phyloP scores from a whole-genome alignment of 2,113 vertebrate species.

The Numida meleagris region DNA sequence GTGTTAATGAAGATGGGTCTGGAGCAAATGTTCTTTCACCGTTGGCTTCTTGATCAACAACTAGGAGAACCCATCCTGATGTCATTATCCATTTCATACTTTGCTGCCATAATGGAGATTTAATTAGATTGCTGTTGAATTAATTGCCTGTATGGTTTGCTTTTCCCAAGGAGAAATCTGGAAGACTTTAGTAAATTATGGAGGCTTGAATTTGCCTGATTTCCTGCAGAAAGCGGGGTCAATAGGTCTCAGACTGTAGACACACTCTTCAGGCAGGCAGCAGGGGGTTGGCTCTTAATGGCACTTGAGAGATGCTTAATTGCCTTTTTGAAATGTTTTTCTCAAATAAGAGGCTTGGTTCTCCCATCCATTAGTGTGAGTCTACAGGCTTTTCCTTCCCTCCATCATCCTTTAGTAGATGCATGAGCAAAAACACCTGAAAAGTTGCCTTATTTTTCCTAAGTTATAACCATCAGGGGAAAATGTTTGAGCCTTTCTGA shows the following conservation, averaged over 20 bases:
- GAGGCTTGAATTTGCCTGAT: constrained; percentile 79
- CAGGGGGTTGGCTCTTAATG: constrained; percentile 80
- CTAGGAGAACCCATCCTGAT: constrained; percentile 28
- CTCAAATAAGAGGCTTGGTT: constrained; percentile 57
- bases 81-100: constrained; percentile 55
- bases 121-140: constrained; percentile 71
- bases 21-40: not conserved
- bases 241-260: constrained; percentile 86
- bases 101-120: constrained; percentile 61
- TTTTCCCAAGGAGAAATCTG: constrained; percentile 74
- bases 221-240: constrained; percentile 85
- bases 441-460: constrained; percentile 3
- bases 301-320: constrained; percentile 82
- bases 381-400: constrained; percentile 23
- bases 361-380: constrained; percentile 56
- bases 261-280: constrained; percentile 79
- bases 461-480: not conserved
- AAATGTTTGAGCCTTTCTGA: not conserved
- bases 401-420: not conserved
- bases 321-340: constrained; percentile 75
- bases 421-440: not conserved
- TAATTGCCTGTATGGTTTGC: constrained; percentile 77
- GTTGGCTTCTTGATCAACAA: not conserved
- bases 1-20: not conserved
- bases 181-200: constrained; percentile 80